phyloP scores from a whole-genome alignment of 1,140 invertebrate genomes.

The Aricia agestis region DNA sequence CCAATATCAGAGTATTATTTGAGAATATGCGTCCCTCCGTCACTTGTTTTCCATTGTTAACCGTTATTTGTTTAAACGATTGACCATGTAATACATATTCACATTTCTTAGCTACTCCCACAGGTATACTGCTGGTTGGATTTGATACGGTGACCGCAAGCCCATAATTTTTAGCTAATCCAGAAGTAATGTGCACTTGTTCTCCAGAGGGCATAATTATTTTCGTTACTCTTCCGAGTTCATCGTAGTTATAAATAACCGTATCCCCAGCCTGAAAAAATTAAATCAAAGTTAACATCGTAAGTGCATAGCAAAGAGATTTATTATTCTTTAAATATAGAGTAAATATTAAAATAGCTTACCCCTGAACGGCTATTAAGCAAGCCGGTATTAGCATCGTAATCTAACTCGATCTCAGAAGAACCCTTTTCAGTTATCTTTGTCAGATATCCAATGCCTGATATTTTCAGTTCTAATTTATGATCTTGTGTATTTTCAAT shows the following conservation, averaged over 20 bases:
- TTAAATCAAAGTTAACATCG: conserved; percentile 22
- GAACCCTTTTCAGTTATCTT: conserved; percentile 88
- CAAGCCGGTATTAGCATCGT: conserved; percentile 88
- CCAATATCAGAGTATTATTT: conserved; percentile 86
- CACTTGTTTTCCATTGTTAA: conserved; percentile 80
- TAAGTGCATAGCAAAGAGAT: conserved; percentile 1
- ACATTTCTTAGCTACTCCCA: conserved; percentile 77
- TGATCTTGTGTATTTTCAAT: conserved; percentile 96
- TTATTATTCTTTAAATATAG: conserved; percentile 8
- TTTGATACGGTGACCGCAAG: conserved; percentile 83
- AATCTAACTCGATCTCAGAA: conserved; percentile 89
- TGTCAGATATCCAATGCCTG: conserved; percentile 89
- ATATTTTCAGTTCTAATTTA: conserved; percentile 92
- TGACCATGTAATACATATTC: conserved; percentile 76
- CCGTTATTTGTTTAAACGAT: conserved; percentile 76
- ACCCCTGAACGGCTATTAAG: conserved; percentile 87
- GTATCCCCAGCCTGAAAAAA: conserved; percentile 85
- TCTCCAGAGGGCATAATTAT: conserved; percentile 94
- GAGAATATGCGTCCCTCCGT: conserved; percentile 84
- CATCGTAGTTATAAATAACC: conserved; percentile 93
- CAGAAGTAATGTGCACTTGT: conserved; percentile 85
- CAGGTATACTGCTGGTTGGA: conserved; percentile 66
- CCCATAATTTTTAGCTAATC: conserved; percentile 84
- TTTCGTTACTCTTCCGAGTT: conserved; percentile 87
- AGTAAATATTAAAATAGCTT: conserved; percentile 44